These are phyloP conservation scores for Porites evermanni DNA, from an alignment of 92 coral and sea anemone genomes.

Conservation along the genomic window DNA sequence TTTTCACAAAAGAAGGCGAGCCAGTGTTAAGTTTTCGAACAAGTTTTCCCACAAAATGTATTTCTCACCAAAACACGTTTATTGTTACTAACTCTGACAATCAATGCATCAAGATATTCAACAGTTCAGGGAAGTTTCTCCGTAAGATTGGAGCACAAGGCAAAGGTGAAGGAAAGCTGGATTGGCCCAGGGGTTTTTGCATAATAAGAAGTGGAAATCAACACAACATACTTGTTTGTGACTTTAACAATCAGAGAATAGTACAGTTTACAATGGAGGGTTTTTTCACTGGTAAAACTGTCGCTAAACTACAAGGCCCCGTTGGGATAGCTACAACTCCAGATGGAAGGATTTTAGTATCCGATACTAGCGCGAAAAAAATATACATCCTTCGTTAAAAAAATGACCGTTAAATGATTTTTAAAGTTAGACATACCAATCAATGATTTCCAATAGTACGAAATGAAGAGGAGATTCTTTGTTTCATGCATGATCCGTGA, in stretches of 20 bases:
- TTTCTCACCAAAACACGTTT: not conserved
- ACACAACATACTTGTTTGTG: conserved; percentile 5
- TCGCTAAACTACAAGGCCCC: not conserved
- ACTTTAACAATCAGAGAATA: not conserved
- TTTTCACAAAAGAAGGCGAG: conserved; percentile 1
- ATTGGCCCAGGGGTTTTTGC: not conserved
- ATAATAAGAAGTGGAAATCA: not conserved
- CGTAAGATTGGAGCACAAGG: not conserved
- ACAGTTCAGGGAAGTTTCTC: not conserved
- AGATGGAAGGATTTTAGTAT: conserved; percentile 1
- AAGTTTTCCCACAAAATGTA: too few species aligned
- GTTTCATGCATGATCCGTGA: too few species aligned
- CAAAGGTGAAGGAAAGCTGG: not conserved
- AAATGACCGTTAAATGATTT: too few species aligned
- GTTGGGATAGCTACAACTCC: not conserved
- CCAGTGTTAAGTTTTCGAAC: not conserved
- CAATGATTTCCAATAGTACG: too few species aligned
- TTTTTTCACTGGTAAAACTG: not conserved
- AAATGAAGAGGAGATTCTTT: too few species aligned
- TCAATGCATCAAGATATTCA: not conserved
- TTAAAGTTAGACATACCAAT: too few species aligned
- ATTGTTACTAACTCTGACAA: not conserved
- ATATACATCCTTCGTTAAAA: not conserved
- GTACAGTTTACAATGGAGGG: conserved; percentile 16
- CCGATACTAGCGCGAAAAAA: not conserved